Percentiles rank a stretch among this genome's conserved stretches.
Conservation (phyloP, 1,140 invertebrate species). For the Hypothenemus hampei region DNA sequence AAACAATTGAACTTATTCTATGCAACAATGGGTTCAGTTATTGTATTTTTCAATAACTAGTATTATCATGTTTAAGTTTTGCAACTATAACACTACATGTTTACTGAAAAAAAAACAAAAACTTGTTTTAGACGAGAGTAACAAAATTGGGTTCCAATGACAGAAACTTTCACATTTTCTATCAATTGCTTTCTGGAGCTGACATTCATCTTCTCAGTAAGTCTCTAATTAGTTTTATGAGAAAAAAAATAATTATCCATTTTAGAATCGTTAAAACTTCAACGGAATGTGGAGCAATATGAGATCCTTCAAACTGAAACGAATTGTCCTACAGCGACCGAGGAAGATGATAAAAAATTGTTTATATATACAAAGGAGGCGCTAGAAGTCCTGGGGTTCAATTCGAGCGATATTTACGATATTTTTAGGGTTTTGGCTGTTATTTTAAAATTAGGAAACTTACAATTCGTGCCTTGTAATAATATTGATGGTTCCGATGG, state of each 20-base stretch:
- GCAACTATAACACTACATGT: too few species aligned
- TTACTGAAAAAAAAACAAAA: too few species aligned
- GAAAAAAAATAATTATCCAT: not conserved
- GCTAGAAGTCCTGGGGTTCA: constrained; percentile 70
- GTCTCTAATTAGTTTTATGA: constrained; percentile 34
- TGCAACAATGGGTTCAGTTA: not conserved
- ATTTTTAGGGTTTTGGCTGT: constrained; percentile 76
- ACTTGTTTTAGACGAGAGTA: constrained; percentile 63
- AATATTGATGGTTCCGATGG: constrained; percentile 87
- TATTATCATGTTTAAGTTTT: too few species aligned
- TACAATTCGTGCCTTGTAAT: constrained; percentile 75
- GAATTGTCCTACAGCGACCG: constrained; percentile 53
- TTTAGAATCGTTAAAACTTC: constrained; percentile 58
- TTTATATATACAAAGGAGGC: constrained; percentile 69
- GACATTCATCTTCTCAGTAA: constrained; percentile 74
- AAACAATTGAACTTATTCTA: too few species aligned
- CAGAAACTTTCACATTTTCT: constrained; percentile 88
- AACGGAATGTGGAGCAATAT: constrained; percentile 73
- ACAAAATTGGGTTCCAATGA: constrained; percentile 68
- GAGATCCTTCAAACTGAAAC: constrained; percentile 55
- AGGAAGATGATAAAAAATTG: constrained; percentile 64
- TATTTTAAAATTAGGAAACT: constrained; percentile 78
- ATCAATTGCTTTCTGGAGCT: constrained; percentile 74
- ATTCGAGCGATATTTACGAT: constrained; percentile 60
- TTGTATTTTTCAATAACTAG: too few species aligned